phyloP scores from a whole-genome alignment of 2,113 vertebrate genomes.

The Parotia lawesii region DNA sequence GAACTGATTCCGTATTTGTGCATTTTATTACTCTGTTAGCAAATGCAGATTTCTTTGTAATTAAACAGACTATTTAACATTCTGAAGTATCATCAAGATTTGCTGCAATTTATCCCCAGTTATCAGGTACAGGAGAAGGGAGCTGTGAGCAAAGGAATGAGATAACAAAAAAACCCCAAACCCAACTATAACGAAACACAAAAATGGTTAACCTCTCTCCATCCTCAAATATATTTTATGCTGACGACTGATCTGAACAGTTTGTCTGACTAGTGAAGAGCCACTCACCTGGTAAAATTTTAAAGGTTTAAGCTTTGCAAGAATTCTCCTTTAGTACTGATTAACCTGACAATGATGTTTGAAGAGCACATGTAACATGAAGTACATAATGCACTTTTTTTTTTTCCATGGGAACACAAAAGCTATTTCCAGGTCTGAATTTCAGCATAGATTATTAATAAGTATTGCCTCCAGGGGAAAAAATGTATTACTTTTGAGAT shows the following conservation, averaged over 20 bases:
- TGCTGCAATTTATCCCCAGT: neutral
- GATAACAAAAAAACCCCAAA: rapidly evolving
- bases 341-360: neutral
- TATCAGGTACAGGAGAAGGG: neutral
- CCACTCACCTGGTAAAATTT: neutral
- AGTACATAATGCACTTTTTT: neutral
- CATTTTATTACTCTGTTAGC: neutral
- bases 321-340: neutral
- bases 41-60: neutral
- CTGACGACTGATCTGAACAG: neutral
- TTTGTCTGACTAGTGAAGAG: neutral
- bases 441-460: neutral
- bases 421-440: neutral
- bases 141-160: neutral
- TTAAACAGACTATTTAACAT: neutral
- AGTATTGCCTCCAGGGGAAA: neutral
- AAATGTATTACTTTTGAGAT: neutral
- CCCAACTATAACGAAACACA: neutral
- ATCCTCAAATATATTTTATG: neutral
- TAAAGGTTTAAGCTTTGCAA: neutral
- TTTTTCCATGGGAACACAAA: neutral
- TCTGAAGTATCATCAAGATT: neutral
- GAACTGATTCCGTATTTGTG: neutral
- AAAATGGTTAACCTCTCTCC: neutral
- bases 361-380: neutral